Conservation (phyloP, 1,140 invertebrate species). For the Macrostomum lignano region DNA sequence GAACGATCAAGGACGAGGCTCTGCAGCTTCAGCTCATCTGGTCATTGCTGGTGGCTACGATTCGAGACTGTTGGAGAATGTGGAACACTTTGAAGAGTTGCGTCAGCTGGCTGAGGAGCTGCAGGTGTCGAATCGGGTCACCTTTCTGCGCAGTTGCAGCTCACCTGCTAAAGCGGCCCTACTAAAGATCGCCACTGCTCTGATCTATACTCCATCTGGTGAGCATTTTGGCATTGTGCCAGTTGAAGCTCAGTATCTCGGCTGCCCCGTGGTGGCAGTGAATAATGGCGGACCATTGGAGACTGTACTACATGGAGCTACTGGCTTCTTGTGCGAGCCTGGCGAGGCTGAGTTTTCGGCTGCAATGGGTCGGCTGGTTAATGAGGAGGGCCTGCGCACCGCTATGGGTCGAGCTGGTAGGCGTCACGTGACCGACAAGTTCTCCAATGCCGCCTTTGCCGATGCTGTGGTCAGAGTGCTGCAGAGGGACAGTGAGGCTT, state of each 20-base stretch:
- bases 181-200: conserved; percentile 40
- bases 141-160: conserved; percentile 54
- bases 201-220: conserved; percentile 76
- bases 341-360: neutral
- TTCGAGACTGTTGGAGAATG: conserved; percentile 54
- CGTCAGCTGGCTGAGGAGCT: conserved; percentile 35
- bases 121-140: conserved; percentile 36
- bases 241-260: conserved; percentile 79
- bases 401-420: too few species aligned
- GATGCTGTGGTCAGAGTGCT: too few species aligned
- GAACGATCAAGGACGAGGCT: neutral
- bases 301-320: conserved; percentile 54
- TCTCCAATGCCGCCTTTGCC: too few species aligned
- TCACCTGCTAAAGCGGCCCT: conserved; percentile 53
- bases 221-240: conserved; percentile 99
- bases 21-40: conserved; percentile 31
- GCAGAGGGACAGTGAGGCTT: too few species aligned
- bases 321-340: conserved; percentile 51
- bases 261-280: conserved; percentile 67
- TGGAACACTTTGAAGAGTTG: conserved; percentile 54
- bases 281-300: conserved; percentile 80
- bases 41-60: conserved; percentile 95
- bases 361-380: too few species aligned
- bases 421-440: too few species aligned
- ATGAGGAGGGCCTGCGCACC: too few species aligned